Evolutionary conservation across 2,113 vertebrate species (phyloP), one percentile per base, ranked within the genome.

Genomic region (Chaenogobius annularis): DNA sequence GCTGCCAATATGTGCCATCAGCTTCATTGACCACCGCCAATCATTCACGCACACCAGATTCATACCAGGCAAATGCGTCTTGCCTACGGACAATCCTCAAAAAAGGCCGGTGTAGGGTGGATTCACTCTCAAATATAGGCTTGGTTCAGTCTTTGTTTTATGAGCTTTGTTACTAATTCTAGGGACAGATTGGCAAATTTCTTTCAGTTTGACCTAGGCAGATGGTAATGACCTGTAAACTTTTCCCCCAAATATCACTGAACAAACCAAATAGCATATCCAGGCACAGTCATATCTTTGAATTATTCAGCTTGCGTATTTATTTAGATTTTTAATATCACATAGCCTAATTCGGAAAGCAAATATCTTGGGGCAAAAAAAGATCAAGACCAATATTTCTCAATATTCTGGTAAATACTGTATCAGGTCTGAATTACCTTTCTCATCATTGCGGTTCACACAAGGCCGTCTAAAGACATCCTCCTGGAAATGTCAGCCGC

Each of bases 401-500:
- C 70, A 15, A 23, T 66, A 44, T 10, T 47, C 64, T 66, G 43
- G n/a, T 44, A n/a, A 20, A 13, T 14, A 44, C 70, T n/a, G 64
- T 71, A 68, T 66, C 40, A 64, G 61, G 66, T 78, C 68, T 76
- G 74, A 87, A 88, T 89, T 87, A 82, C 79, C 69, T 79, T 82
- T 83, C 77, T 74, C 73, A 59, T 78, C 75, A 61, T 44, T 14
- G 77, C 65, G 10, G 61, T 61, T 70, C 81, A 68, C 69, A 31
- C n/a, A 22, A 46, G 81, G 75, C 69, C 72, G 75, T 82, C 87
- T 83, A 15, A 72, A 77, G 79, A 83, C 84, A 73, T 62, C 58
- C 77, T 78, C 67, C 59, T 78, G 78, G 78, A 92, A 93, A 93
- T 93, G 92, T 91, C 92, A 93, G 75, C 83, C 84, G 69, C 89